Conservation (phyloP, 2,797 vertebrate species). For the Mormyrus hasselquistii region DNA sequence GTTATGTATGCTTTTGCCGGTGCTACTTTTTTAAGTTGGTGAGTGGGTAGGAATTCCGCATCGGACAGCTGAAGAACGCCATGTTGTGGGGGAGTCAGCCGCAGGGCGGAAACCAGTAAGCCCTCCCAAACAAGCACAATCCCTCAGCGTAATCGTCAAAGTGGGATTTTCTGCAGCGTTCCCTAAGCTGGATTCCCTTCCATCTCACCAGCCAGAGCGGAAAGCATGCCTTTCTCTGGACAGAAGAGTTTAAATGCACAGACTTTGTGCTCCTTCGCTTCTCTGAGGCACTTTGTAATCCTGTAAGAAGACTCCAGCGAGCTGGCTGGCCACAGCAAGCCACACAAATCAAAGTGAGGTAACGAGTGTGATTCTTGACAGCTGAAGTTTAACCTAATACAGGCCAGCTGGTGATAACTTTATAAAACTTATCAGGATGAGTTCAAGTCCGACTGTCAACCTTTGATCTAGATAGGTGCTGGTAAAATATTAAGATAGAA, state of each 20-base stretch:
- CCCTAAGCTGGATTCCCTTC: conserved; percentile 55
- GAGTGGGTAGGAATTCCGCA: conserved; percentile 47
- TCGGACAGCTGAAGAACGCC: conserved; percentile 44
- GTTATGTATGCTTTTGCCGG: conserved; percentile 28
- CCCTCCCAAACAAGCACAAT: conserved; percentile 52
- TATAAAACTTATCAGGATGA: neutral
- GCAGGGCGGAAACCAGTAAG: neutral
- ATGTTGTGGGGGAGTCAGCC: neutral
- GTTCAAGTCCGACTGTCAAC: neutral
- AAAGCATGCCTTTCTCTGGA: conserved; percentile 13
- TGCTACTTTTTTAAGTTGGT: conserved; percentile 36
- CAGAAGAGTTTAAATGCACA: neutral
- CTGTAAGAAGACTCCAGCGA: neutral
- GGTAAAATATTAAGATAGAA: neutral
- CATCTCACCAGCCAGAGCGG: conserved; percentile 43
- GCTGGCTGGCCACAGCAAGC: neutral
- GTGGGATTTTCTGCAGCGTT: conserved; percentile 52
- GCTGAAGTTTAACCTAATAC: neutral
- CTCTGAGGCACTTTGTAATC: neutral
- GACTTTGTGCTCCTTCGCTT: neutral
- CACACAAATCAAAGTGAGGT: neutral
- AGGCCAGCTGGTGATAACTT: neutral
- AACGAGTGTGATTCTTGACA: neutral
- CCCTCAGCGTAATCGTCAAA: conserved; percentile 45
- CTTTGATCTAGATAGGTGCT: neutral